Conservation (phyloP, 1,140 invertebrate species). For the Campodea augens region DNA sequence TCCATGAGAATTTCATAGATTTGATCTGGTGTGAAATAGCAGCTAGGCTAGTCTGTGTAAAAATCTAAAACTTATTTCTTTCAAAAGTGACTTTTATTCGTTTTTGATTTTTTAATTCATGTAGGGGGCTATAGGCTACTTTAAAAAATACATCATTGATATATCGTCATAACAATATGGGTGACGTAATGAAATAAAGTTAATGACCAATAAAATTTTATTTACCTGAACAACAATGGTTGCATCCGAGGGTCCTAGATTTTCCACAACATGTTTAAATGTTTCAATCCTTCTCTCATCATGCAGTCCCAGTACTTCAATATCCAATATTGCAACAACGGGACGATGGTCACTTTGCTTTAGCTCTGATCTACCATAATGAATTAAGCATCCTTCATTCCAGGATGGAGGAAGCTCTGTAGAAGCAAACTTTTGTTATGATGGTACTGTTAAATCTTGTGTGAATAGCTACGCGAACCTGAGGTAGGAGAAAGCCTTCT, state of each 20-base stretch:
- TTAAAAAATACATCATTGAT: no score
- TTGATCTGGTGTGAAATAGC: no score
- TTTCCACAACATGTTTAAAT: slow-evolving; percentile 64
- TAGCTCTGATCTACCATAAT: slow-evolving; percentile 82
- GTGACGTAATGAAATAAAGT: slow-evolving; percentile 8
- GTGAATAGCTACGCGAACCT: no score
- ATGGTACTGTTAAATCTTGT: no score
- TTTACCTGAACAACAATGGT: slow-evolving; percentile 60
- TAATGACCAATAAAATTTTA: slow-evolving; percentile 7
- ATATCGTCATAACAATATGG: no score
- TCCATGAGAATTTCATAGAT: no score
- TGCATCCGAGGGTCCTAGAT: slow-evolving; percentile 86
- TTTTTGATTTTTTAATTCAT: no score
- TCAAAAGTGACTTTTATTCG: no score
- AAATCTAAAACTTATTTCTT: no score
- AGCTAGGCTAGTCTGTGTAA: no score
- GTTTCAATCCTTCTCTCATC: slow-evolving; percentile 46
- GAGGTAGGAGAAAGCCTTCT: slow-evolving; percentile 48
- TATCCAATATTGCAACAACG: slow-evolving; percentile 73
- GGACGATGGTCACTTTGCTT: slow-evolving; percentile 97
- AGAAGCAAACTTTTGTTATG: slow-evolving; percentile 8
- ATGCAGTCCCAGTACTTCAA: slow-evolving; percentile 64
- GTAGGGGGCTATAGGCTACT: no score
- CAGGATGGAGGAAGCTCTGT: slow-evolving; percentile 33
- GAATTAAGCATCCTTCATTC: slow-evolving; percentile 56